Conservation (phyloP, 2,888 invertebrate genomes). For the Panopea generosa region DNA sequence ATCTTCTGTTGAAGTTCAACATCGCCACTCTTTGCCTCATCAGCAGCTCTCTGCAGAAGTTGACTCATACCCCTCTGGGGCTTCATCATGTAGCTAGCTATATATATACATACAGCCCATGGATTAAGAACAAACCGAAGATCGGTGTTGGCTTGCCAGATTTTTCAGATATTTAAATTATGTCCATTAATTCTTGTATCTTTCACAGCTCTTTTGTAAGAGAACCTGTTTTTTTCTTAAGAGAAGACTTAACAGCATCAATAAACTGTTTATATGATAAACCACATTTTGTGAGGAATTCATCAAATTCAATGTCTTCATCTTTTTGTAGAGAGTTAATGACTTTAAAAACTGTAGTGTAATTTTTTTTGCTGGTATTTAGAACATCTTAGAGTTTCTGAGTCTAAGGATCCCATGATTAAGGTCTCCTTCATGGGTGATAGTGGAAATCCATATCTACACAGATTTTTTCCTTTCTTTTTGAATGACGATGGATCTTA, state of each 20-base stretch:
- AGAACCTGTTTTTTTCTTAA: conserved; percentile 44
- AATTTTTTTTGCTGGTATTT: conserved; percentile 2
- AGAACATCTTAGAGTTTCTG: conserved; percentile 1
- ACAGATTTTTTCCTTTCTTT: conserved; percentile 28
- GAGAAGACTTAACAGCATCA: conserved; percentile 10
- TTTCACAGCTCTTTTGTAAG: conserved; percentile 31
- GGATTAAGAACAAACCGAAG: conserved; percentile 51
- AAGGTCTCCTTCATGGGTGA: conserved; percentile 52
- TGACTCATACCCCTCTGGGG: conserved; percentile 61
- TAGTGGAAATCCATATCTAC: conserved; percentile 51
- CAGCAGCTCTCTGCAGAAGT: conserved; percentile 49
- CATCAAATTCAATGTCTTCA: conserved; percentile 23
- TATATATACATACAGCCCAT: conserved; percentile 48
- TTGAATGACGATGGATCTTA: conserved; percentile 29
- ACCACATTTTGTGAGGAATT: conserved; percentile 28
- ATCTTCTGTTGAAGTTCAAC: conserved; percentile 46
- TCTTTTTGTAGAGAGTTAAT: conserved; percentile 8
- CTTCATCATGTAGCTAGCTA: conserved; percentile 59
- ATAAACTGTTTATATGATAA: conserved; percentile 38
- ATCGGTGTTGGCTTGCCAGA: conserved; percentile 58
- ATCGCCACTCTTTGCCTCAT: conserved; percentile 57
- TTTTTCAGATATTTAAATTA: conserved; percentile 34
- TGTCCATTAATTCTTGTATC: conserved; percentile 51
- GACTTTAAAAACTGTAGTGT: conserved; percentile 23
- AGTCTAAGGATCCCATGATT: conserved; percentile 45